Conservation (phyloP, 1,140 invertebrate genomes). For the Ladona fulva region DNA sequence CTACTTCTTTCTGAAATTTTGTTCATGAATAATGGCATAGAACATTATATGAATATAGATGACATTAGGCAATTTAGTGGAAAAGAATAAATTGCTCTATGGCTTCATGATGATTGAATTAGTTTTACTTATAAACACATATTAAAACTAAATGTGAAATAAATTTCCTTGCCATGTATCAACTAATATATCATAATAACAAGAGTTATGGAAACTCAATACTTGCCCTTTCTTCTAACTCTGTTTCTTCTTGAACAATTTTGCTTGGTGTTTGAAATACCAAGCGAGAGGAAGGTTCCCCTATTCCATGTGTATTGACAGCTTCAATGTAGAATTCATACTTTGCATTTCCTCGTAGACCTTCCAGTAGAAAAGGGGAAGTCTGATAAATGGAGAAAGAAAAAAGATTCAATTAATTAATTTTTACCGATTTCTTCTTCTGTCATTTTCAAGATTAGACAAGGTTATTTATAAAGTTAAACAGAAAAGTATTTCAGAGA, state of each 20-base stretch:
- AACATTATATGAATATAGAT: no score
- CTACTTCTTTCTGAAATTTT: no score
- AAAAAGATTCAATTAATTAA: neutral
- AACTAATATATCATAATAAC: no score
- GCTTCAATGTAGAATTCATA: conserved; percentile 76
- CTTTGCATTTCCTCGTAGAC: conserved; percentile 56
- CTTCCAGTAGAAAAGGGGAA: conserved; percentile 64
- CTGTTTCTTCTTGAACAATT: neutral
- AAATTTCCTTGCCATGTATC: no score
- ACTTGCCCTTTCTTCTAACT: neutral
- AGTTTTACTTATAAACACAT: no score
- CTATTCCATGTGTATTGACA: conserved; percentile 67
- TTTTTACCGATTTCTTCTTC: neutral
- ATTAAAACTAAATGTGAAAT: no score
- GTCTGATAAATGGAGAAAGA: neutral
- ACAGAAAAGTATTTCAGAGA: no score
- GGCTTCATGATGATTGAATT: no score
- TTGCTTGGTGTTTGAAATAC: conserved; percentile 42
- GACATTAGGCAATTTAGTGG: no score
- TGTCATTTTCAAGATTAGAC: neutral
- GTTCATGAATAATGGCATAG: no score
- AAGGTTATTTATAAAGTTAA: neutral
- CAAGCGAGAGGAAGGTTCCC: conserved; percentile 59
- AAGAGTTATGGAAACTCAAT: neutral
- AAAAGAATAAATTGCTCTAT: no score